Evolutionary conservation across 2,888 invertebrate genomes (phyloP), one percentile per base, ranked within the genome.

Genomic region (Xanthia icteritia): DNA sequence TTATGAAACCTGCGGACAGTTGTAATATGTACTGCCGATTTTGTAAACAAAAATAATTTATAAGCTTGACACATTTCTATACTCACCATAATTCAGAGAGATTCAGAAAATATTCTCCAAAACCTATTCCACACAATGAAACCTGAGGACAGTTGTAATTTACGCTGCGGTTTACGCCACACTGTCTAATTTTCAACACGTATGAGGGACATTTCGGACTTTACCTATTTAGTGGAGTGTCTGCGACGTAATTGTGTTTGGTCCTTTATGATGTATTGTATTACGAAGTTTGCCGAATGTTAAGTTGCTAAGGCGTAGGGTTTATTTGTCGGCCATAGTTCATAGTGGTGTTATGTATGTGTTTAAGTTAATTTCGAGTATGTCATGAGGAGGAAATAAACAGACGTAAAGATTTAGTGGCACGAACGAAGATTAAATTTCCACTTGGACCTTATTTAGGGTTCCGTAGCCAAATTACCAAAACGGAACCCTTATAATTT

Each of bases 181-280:
- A 69, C 77, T 76, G 89, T 87, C 88, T 87, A 88, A 88, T 88
- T 88, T 88, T 82, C 87, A 87, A 86, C 87, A 82, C 89, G 81
- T 87, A 84, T 88, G 84, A 87, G 69, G 82, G 86, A 88, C 89
- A 84, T 80, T 87, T 85, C 56, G 82, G 82, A 88, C 81, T 88
- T 87, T 87, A 79, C 79, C 89, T 82, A 87, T 88, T 88, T 87
- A 77, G 73, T 64, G 76, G 70, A 81, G 73, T 81, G 82, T 76
- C 81, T 87, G 81, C 73, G 39, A 79, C 76, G 72, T 85, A 81
- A 88, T 88, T 88, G 79, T 77, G 82, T 88, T 86, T 76, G 60
- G 70, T 54, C 81, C 45, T 82, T 82, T 77, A 77, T 88, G 85
- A 84, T 83, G 73, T 84, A 81, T 81, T 83, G 73, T 84, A 81